phyloP scores from a whole-genome alignment of 2,888 invertebrate genomes.

The Icerya purchasi region DNA sequence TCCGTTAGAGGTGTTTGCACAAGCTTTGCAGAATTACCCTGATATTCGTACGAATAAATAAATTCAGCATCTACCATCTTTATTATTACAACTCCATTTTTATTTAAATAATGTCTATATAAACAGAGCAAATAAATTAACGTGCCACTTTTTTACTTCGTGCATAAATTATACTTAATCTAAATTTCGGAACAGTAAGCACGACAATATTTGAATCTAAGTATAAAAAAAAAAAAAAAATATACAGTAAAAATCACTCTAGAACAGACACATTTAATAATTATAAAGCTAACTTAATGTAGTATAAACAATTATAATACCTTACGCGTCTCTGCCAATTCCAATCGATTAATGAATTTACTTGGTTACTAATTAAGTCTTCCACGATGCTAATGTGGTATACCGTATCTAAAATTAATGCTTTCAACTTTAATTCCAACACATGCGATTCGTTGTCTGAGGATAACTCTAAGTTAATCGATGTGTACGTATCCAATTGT shows the following conservation, averaged over 20 bases:
- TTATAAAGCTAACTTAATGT: no score
- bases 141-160: no score
- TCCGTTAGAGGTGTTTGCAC: conserved; percentile 92
- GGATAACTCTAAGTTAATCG: conserved; percentile 27
- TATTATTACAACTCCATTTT: conserved; percentile 40
- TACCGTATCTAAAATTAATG: conserved; percentile 78
- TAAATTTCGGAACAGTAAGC: no score
- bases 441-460: conserved; percentile 34
- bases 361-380: conserved; percentile 44
- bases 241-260: no score
- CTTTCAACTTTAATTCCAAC: conserved; percentile 67
- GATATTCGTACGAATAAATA: conserved; percentile 90
- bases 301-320: conserved; percentile 24
- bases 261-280: no score
- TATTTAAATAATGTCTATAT: conserved; percentile 13
- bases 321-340: conserved; percentile 85
- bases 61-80: conserved; percentile 88
- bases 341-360: conserved; percentile 55
- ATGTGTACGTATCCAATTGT: conserved; percentile 31
- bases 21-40: conserved; percentile 85
- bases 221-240: no score
- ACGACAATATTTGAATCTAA: no score
- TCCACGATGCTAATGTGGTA: conserved; percentile 71
- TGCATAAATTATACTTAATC: no score
- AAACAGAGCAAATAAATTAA: no score